Base-by-base conservation (phyloP, 1,140 invertebrate genomes). In the Heterodera schachtii region DNA sequence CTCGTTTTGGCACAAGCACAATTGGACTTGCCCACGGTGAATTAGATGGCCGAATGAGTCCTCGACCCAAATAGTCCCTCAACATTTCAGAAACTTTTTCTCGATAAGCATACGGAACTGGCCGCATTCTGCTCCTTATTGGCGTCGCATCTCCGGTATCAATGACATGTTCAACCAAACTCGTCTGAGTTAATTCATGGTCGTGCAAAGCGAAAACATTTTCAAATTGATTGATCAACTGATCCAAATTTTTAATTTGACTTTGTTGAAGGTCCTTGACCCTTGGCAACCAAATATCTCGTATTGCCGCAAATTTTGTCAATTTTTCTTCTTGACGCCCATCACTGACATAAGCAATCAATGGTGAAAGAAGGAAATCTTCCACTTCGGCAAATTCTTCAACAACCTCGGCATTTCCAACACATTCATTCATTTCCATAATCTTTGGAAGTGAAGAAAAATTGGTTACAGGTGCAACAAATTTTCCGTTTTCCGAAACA, bases 1-100 rank as follows among this genome's bases (percentile, higher is more conserved):
- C 86, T 49, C 91, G 91, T 79, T 93, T 93, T 82, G 88, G 86
- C 0, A 92, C 90, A 19, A 92, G 73, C 0, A 93, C 90, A 0
- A 92, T 83, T 1, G 91, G 92, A 1, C 90, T 89, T 7, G 89
- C 84, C 90, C 91, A 93, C 5, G 90, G 87, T 11, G 90, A 91
- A 41, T 79, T 44, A 90, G 75, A 76, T n/a, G 75, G 19, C 75
- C 7, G 66, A n/a, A 76, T 76, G 13, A 76, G 3, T 19, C 41
- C 75, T 19, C 75, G 3, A 5, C 19, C 66, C 75, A 76, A 21
- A 21, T 76, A 76, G 16, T 76, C 75, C 21, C 69, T 13, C 7
- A 76, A 4, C 75, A 76, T 76, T 0, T 7, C 19, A 0, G 75
- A 16, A 6, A 76, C 47, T 21, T 76, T 76, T 43, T 76, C 75